Conservation (phyloP, 2,113 vertebrate species). For the Caranx melampygus region DNA sequence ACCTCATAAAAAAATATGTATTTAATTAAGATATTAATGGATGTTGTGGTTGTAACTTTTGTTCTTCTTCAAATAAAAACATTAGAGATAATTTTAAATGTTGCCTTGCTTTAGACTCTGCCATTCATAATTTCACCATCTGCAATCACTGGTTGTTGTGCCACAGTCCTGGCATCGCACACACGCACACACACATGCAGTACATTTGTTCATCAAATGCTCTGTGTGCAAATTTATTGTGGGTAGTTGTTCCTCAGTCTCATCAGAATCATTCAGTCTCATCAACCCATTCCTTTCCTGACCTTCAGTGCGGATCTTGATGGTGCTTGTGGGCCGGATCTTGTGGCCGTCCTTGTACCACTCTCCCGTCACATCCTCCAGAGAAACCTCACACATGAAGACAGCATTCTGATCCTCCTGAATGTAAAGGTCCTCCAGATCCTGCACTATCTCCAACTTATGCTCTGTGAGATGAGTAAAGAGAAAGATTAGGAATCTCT, state of each 20-base stretch:
- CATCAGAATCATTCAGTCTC: background rate
- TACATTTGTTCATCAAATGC: background rate
- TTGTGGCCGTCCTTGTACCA: slow-evolving; percentile 86
- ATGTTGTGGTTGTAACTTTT: too few relatives aligned
- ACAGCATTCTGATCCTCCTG: slow-evolving; percentile 90
- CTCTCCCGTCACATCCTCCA: slow-evolving; percentile 83
- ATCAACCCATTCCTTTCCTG: background rate
- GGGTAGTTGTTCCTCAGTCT: background rate
- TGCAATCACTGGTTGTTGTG: too few relatives aligned
- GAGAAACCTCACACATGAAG: slow-evolving; percentile 91
- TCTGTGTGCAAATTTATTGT: too few relatives aligned
- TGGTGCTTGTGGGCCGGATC: slow-evolving; percentile 83
- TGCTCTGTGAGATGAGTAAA: slow-evolving; percentile 81
- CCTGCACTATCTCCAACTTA: slow-evolving; percentile 82
- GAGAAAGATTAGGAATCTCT: background rate
- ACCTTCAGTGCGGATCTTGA: slow-evolving; percentile 95
- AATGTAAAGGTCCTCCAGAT: slow-evolving; percentile 85
- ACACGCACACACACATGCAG: too few relatives aligned
- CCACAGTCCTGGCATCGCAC: too few relatives aligned
- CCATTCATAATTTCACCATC: too few relatives aligned
- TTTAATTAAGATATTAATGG: too few relatives aligned
- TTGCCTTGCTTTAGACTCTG: too few relatives aligned
- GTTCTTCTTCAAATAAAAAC: too few relatives aligned
- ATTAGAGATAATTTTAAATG: too few relatives aligned
- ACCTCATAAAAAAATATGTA: too few relatives aligned